Conservation (phyloP, 2,113 vertebrate species). For the Sceloporus undulatus region DNA sequence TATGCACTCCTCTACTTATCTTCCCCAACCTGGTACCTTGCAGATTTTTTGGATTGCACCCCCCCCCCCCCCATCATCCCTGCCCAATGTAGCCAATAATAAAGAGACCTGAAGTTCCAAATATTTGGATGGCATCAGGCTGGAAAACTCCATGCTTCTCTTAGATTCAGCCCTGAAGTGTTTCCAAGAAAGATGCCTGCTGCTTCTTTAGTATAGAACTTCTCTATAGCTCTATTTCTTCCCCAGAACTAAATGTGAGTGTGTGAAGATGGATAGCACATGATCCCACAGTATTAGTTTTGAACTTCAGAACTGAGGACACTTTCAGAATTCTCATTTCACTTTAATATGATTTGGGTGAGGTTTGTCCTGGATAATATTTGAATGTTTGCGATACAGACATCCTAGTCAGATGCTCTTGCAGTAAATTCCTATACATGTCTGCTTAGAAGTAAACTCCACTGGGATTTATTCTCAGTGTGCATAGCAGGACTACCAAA, state of each 20-base stretch:
- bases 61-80: neutral
- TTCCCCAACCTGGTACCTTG: neutral
- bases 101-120: neutral
- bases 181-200: neutral
- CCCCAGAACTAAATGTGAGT: neutral
- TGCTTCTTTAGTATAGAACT: too few relatives aligned
- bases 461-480: neutral
- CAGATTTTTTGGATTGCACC: neutral
- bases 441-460: neutral
- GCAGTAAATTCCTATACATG: neutral
- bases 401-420: too few relatives aligned
- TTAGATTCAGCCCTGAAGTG: neutral
- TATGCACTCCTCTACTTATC: neutral
- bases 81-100: neutral
- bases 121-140: neutral
- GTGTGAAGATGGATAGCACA: neutral
- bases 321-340: neutral
- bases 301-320: too few relatives aligned
- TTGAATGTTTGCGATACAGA: neutral
- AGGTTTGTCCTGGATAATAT: neutral
- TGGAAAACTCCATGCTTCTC: neutral
- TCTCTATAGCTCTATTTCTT: neutral
- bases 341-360: neutral
- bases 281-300: neutral
- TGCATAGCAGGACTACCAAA: neutral